Evolutionary conservation across 2,888 invertebrate genomes (phyloP), one percentile per base, ranked within the genome.

Genomic region (Chalcosyrphus nemorum): DNA sequence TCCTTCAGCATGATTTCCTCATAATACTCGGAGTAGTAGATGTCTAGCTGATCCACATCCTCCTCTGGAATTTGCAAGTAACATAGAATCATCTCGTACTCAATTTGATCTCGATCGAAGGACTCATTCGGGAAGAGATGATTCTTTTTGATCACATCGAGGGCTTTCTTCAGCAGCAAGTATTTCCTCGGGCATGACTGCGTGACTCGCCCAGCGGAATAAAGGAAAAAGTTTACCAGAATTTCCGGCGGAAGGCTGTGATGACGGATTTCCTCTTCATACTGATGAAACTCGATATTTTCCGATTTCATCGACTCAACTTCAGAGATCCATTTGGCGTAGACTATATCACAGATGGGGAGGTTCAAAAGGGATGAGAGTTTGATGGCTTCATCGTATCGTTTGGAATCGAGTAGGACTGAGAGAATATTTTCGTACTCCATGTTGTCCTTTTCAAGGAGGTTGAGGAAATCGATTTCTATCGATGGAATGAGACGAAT

Each of bases 211-310:
- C 92, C 92, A 0, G 93, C 93, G 0, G 89, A 89, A 66, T 93
- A 92, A 0, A 94, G 91, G 43, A 95, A 93, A 89, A 95, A 96
- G 84, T 94, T 92, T 0, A 94, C 93, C 0, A 95, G 93, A 15
- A 93, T 92, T 80, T 93, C 93, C 13, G 95, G 94, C 0, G 93
- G 91, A 0, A 96, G 93, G 0, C 93, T 91, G 63, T 94, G 93
- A 32, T 92, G 91, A 86, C 92, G 92, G 86, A 95, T 95, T 59
- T 94, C 94, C 56, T 92, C 90, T 81, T 95, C 94, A 86, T 95
- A 95, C 52, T 93, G 92, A 0, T 92, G 92, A 91, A 95, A 93
- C 29, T 86, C 65, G 87, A 94, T 94, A 0, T 91, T 88, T 0
- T 92, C 92, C 35, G 87, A 84, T n/a, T 92, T 89, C 6, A 92